Evolutionary conservation across 2,888 invertebrate genomes (phyloP).

Genomic region (Ypsolopha sequella): DNA sequence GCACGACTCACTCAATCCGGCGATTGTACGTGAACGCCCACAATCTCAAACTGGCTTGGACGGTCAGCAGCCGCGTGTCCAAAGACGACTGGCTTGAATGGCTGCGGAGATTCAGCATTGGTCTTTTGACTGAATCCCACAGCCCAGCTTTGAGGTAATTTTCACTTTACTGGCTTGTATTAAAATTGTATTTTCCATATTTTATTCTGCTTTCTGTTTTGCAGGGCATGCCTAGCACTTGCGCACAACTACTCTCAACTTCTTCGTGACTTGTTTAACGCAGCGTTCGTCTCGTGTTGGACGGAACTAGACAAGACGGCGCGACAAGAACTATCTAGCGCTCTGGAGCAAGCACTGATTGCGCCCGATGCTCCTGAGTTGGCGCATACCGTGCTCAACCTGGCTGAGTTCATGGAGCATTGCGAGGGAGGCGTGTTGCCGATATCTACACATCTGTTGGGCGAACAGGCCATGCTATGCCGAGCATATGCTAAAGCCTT

Average conservation of each 20-base stretch:
- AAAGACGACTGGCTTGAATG: conserved; percentile 99
- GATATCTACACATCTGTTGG: conserved; percentile 87
- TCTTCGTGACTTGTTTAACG: conserved; percentile 97
- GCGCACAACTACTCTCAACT: conserved; percentile 96
- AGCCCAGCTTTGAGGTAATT: conserved; percentile 86
- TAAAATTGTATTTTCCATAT: not conserved
- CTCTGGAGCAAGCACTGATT: conserved; percentile 87
- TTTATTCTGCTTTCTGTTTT: not conserved
- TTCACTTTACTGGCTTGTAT: not conserved
- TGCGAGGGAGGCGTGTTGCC: conserved; percentile 97
- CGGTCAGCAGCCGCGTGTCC: conserved; percentile 91
- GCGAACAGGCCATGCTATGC: conserved; percentile 95
- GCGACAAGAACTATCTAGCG: conserved; percentile 87
- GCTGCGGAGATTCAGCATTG: conserved; percentile 92
- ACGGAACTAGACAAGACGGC: conserved; percentile 88
- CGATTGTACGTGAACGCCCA: conserved; percentile 85
- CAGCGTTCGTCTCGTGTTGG: conserved; percentile 99
- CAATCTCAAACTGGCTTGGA: conserved; percentile 91
- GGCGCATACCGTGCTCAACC: conserved; percentile 94
- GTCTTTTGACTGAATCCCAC: conserved; percentile 94
- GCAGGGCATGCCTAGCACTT: conserved; percentile 88
- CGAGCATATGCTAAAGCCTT: conserved; percentile 78
- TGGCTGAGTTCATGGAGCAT: conserved; percentile 99
- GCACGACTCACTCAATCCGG: conserved; percentile 81
- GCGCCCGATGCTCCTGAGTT: conserved; percentile 96